Base-by-base conservation (phyloP, 2,888 invertebrate genomes). In the Microchrysa polita region DNA sequence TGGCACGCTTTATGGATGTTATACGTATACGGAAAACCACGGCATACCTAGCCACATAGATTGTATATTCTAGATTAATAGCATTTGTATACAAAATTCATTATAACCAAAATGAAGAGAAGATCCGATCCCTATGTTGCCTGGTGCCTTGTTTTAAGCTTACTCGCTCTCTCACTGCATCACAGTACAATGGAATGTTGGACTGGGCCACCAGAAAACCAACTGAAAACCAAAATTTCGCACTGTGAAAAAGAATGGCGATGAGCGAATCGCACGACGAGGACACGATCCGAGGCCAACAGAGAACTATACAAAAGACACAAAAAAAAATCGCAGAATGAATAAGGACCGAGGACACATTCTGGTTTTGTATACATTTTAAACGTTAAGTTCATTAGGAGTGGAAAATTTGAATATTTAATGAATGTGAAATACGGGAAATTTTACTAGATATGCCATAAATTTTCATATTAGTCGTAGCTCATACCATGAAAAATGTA, bases 61-160 rank as follows among this genome's bases (percentile, higher is more conserved):
- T 22, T 65, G 65, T 48, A 20, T n/a, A n/a, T 65, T 48, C 44
- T 20, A 65, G 65, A 65, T 65, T 65, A 65, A 65, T 65, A 65
- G 65, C 65, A 22, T 65, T 65, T 65, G 65, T 65, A 65, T 65
- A 65, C 65, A 65, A 48, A 48, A 65, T 65, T 65, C 65, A 65
- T 65, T 65, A 65, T 65, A 27, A 48, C 23, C 34, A 14, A 65
- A 65, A 65, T 48, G 65, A 65, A 65, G 48, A 65, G 65, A 44
- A 48, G 22, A 65, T 65, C 23, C 20, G 48, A 44, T 65, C 44
- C 34, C 20, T 48, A n/a, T n/a, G 23, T 9, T n/a, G 48, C 14
- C 48, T 18, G 5, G 61, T 14, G n/a, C 22, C 22, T 55, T 20
- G 65, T n/a, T n/a, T 40, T 60, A n/a, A 12, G 16, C 12, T n/a